Evolutionary conservation across 2,113 vertebrate genomes (phyloP).

Genomic region (Acinonyx jubatus): DNA sequence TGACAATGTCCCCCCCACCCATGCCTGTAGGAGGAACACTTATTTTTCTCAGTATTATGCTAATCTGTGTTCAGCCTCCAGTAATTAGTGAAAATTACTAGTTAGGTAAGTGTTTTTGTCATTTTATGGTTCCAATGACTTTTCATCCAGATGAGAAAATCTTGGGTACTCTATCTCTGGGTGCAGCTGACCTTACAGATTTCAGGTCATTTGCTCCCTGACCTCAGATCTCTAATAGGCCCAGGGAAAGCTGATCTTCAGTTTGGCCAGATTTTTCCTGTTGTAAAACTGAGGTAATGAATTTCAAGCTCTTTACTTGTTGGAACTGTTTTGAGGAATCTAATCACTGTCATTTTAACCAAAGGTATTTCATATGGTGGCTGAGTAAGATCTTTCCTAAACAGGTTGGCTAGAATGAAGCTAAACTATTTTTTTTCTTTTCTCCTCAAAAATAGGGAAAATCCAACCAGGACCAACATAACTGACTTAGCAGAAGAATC

Average conservation of each 20-base stretch:
- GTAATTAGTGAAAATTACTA: too few relatives aligned
- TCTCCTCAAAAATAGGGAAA: background rate
- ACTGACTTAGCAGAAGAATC: background rate
- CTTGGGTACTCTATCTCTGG: fast-evolving
- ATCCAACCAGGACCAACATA: background rate
- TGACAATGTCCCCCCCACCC: background rate
- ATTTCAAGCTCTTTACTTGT: background rate
- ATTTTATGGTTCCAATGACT: background rate
- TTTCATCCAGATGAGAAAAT: background rate
- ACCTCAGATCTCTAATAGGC: background rate
- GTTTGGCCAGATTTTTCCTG: background rate
- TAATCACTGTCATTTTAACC: background rate
- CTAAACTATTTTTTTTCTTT: background rate
- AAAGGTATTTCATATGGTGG: background rate
- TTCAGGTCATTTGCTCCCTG: background rate
- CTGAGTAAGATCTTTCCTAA: background rate
- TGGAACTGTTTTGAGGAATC: background rate
- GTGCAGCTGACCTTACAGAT: background rate
- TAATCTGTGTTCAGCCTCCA: background rate
- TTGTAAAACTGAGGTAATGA: background rate
- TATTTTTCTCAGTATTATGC: background rate
- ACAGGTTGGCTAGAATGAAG: background rate
- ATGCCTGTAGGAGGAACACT: background rate
- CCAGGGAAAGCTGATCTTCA: background rate
- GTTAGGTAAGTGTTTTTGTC: background rate